phyloP scores from a whole-genome alignment of 1,140 invertebrate genomes.

The Brachionus angularis region DNA sequence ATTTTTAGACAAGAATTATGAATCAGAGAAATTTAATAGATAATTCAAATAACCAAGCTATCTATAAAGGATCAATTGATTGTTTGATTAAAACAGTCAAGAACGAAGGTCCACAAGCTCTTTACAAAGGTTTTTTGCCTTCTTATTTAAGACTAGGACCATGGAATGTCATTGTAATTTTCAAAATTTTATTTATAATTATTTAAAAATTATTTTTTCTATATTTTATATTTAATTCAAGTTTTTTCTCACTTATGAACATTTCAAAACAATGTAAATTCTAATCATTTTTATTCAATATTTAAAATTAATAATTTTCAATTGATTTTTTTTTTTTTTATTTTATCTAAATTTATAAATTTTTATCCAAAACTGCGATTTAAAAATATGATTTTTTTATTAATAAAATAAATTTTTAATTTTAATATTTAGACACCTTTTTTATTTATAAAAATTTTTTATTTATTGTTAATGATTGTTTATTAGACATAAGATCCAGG shows the following conservation, averaged over 20 bases:
- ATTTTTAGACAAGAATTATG: conserved; percentile 79
- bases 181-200: conserved; percentile 37
- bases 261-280: neutral
- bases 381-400: too few species aligned
- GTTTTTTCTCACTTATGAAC: conserved; percentile 42
- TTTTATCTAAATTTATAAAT: too few species aligned
- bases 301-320: too few species aligned
- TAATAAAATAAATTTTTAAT: too few species aligned
- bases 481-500: too few species aligned
- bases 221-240: neutral
- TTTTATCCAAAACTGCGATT: too few species aligned
- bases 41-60: conserved; percentile 46
- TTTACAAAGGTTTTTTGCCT: conserved; percentile 58
- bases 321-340: too few species aligned
- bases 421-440: too few species aligned
- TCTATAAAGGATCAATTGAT: conserved; percentile 53
- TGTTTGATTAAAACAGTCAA: conserved; percentile 60
- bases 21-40: conserved; percentile 59
- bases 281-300: too few species aligned
- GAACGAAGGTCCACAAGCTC: conserved; percentile 53
- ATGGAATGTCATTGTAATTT: conserved; percentile 80
- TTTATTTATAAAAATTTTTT: too few species aligned
- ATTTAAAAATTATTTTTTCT: neutral
- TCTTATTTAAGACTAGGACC: conserved; percentile 64
- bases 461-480: too few species aligned